These are phyloP conservation scores for Hyles lineata DNA, from an alignment of 2,888 invertebrate species.

Conservation along the genomic window DNA sequence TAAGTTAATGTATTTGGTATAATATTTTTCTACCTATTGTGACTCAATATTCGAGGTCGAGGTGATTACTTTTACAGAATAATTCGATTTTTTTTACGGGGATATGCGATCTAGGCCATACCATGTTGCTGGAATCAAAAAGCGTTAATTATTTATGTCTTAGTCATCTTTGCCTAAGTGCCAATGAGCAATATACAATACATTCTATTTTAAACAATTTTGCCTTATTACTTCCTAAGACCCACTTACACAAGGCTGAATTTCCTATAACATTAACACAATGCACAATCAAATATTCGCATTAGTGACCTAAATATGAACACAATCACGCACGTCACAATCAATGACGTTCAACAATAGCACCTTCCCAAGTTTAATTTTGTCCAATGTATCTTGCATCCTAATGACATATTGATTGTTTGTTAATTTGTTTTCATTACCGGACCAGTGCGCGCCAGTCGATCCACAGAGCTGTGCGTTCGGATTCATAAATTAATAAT, in stretches of 20 bases:
- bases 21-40: too few species aligned
- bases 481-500: constrained; percentile 40
- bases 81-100: too few species aligned
- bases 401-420: constrained; percentile 56
- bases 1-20: too few species aligned
- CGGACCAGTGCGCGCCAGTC: constrained; percentile 36
- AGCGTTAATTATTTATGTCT: too few species aligned
- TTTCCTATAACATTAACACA: background rate
- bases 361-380: constrained; percentile 20
- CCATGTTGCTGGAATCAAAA: too few species aligned
- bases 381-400: constrained; percentile 44
- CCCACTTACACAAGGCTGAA: background rate
- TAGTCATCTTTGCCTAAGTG: too few species aligned
- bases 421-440: constrained; percentile 49
- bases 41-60: too few species aligned
- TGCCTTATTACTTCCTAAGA: background rate
- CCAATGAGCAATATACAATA: background rate
- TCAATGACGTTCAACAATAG: constrained; percentile 27
- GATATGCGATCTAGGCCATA: too few species aligned
- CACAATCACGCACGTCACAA: background rate
- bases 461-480: constrained; percentile 20
- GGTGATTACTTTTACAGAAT: too few species aligned
- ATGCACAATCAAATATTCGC: constrained; percentile 6
- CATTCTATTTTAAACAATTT: background rate
- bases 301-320: constrained; percentile 11